These are phyloP conservation scores for Anarsia innoxiella DNA, from an alignment of 2,888 invertebrate species.

Conservation along the genomic window DNA sequence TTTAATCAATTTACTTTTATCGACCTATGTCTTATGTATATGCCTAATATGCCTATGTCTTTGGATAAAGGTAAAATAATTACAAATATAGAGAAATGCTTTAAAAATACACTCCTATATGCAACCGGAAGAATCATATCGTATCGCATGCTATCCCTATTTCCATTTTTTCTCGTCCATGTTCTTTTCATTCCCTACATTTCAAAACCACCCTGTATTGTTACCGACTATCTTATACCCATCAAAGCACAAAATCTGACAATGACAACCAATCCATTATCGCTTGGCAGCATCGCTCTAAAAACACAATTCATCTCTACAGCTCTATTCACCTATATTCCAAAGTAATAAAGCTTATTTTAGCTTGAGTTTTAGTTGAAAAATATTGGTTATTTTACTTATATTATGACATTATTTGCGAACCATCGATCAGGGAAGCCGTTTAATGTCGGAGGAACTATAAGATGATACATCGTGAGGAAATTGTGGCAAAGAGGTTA, in stretches of 20 bases:
- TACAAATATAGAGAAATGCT: too few relatives aligned
- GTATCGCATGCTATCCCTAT: too few relatives aligned
- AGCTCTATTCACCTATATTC: not conserved
- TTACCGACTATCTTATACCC: conserved; percentile 4
- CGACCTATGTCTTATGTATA: too few relatives aligned
- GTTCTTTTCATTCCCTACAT: too few relatives aligned
- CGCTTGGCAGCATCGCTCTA: not conserved
- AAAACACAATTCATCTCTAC: not conserved
- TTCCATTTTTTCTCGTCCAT: too few relatives aligned
- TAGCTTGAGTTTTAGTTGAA: not conserved
- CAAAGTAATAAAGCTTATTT: fast-evolving
- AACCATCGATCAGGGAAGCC: conserved; percentile 36
- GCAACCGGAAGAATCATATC: too few relatives aligned
- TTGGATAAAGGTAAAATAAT: too few relatives aligned
- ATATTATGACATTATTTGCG: conserved; percentile 19
- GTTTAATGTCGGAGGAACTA: conserved; percentile 38
- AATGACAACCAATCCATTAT: conserved; percentile 34
- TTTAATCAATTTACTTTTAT: too few relatives aligned
- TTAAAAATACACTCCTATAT: too few relatives aligned
- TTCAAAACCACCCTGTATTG: too few relatives aligned
- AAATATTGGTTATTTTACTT: conserved; percentile 7
- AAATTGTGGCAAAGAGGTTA: conserved; percentile 14
- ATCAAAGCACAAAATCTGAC: conserved; percentile 23
- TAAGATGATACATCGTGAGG: conserved; percentile 38
- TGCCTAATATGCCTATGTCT: too few relatives aligned